Evolutionary conservation across 1,140 invertebrate genomes (phyloP).

Genomic region (Lamellibrachia luymesi): DNA sequence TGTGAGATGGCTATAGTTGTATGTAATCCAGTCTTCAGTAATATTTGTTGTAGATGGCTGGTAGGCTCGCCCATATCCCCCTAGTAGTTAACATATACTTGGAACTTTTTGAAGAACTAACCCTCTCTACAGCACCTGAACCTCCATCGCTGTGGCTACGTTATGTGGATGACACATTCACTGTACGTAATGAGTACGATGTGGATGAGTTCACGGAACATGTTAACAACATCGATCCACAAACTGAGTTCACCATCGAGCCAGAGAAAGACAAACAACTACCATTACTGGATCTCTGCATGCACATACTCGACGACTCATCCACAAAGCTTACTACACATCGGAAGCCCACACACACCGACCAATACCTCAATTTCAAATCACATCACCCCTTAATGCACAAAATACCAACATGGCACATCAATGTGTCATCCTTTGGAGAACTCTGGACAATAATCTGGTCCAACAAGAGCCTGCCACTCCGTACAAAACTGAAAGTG

Average conservation of each 20-base stretch:
- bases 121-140: constrained; percentile 13
- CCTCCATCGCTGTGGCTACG: neutral
- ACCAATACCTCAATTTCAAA: neutral
- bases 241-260: constrained; percentile 9
- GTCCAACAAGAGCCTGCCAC: no score
- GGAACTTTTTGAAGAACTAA: constrained; percentile 14
- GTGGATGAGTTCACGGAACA: constrained; percentile 7
- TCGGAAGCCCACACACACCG: neutral
- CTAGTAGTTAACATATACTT: constrained; percentile 22
- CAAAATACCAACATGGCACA: neutral
- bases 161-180: constrained; percentile 14
- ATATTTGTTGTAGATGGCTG: no score
- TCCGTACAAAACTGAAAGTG: no score
- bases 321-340: neutral
- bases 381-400: neutral
- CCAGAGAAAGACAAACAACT: neutral
- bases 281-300: neutral
- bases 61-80: constrained; percentile 12
- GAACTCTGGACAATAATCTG: no score
- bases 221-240: neutral
- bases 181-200: neutral
- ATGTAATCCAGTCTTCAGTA: no score
- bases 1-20: no score
- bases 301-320: neutral
- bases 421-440: neutral